These are phyloP conservation scores for Gallirallus australis DNA, from an alignment of 2,797 vertebrate species.

Conservation along the genomic window DNA sequence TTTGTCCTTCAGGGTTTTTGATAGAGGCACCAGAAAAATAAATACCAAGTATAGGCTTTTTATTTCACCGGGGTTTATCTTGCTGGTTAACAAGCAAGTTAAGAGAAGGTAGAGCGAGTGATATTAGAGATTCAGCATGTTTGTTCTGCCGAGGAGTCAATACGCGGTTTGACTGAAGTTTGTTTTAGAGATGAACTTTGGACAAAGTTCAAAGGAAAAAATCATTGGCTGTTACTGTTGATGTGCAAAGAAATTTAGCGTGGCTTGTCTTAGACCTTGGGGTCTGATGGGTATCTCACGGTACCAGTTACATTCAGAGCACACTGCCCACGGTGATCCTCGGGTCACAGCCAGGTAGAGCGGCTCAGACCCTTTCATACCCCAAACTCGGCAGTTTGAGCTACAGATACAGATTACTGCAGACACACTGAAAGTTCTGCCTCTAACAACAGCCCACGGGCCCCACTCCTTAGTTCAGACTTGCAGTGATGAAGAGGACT, in stretches of 20 bases:
- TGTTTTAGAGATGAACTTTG: constrained; percentile 60
- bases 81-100: constrained; percentile 37
- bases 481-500: background rate
- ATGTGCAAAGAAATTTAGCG: background rate
- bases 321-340: background rate
- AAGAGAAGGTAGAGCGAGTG: background rate
- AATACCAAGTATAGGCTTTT: background rate
- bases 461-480: background rate
- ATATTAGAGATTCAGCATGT: constrained; percentile 33
- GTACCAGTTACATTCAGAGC: fast-evolving
- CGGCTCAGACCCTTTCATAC: background rate
- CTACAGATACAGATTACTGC: background rate
- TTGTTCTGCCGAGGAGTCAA: constrained; percentile 55
- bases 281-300: fast-evolving
- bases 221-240: constrained; percentile 18
- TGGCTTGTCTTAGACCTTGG: background rate
- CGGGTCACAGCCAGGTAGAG: background rate
- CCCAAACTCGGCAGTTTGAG: background rate
- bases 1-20: constrained; percentile 5
- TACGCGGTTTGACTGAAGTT: constrained; percentile 35
- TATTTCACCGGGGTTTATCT: background rate
- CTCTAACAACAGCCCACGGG: fast-evolving
- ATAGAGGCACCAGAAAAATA: background rate
- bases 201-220: constrained; percentile 51
- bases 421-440: background rate